Conservation (phyloP, 2,888 invertebrate genomes). For the Hylaea fasciaria region DNA sequence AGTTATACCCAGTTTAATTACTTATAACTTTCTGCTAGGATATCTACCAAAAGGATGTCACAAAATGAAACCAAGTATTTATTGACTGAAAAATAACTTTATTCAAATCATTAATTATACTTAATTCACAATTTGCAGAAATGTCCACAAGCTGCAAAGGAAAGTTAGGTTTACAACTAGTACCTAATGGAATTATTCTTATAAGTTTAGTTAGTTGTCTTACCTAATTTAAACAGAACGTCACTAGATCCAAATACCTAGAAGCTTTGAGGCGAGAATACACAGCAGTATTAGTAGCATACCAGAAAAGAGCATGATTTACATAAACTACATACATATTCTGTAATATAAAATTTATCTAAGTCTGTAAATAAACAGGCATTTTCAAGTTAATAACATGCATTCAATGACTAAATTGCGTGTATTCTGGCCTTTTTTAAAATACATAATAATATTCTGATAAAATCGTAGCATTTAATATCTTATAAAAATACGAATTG, state of each 20-base stretch:
- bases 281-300: conserved; percentile 13
- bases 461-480: conserved; percentile 47
- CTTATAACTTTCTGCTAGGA: too few species aligned
- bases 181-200: conserved; percentile 79
- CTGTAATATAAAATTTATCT: conserved; percentile 4
- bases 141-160: conserved; percentile 69
- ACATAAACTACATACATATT: too few species aligned
- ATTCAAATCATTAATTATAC: conserved; percentile 78
- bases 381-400: too few species aligned
- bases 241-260: conserved; percentile 66
- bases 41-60: neutral
- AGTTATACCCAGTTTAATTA: too few species aligned
- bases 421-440: conserved; percentile 22
- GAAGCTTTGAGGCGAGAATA: conserved; percentile 51
- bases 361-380: neutral
- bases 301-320: neutral
- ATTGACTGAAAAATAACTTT: conserved; percentile 82
- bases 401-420: conserved; percentile 12
- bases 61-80: conserved; percentile 62
- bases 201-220: conserved; percentile 61
- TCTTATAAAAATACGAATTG: conserved; percentile 43
- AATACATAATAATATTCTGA: conserved; percentile 45
- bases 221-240: conserved; percentile 69
- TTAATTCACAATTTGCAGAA: conserved; percentile 79
- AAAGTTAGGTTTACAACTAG: conserved; percentile 62